Evolutionary conservation across 2,888 invertebrate species (phyloP).

Genomic region (Chaitophorus viminalis): DNA sequence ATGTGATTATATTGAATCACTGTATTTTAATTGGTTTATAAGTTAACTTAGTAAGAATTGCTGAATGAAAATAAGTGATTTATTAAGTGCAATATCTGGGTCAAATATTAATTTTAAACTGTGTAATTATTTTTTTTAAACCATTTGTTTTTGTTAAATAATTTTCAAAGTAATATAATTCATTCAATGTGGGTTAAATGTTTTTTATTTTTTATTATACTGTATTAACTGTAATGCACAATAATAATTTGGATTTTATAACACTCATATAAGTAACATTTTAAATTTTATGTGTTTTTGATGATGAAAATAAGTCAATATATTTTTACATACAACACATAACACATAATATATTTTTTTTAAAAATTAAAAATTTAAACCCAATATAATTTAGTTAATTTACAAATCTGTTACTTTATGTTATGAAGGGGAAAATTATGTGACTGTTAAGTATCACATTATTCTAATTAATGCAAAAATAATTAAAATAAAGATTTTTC

Average conservation of each 20-base stretch:
- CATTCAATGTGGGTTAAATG: not conserved
- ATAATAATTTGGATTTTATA: no score
- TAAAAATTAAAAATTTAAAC: not conserved
- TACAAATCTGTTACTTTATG: not conserved
- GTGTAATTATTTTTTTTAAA: no score
- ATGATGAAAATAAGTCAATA: not conserved
- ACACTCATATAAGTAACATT: not conserved
- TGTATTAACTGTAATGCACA: not conserved
- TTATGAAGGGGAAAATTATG: no score
- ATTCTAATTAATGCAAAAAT: no score
- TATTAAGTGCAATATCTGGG: not conserved
- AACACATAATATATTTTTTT: not conserved
- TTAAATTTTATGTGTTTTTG: not conserved
- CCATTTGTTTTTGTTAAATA: not conserved
- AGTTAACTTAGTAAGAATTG: not conserved
- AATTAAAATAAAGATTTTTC: not conserved
- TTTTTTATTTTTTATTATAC: not conserved
- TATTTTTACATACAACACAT: not conserved
- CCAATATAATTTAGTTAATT: not conserved
- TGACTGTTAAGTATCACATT: no score
- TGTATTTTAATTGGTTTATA: not conserved
- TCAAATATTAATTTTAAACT: not conserved
- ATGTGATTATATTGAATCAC: conserved; percentile 8
- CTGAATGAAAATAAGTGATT: not conserved
- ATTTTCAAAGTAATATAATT: not conserved